A percentile compares a stretch with the other conserved stretches of the same genome.
phyloP scores from a whole-genome alignment of 2,797 vertebrate species.

The Champsocephalus gunnari region DNA sequence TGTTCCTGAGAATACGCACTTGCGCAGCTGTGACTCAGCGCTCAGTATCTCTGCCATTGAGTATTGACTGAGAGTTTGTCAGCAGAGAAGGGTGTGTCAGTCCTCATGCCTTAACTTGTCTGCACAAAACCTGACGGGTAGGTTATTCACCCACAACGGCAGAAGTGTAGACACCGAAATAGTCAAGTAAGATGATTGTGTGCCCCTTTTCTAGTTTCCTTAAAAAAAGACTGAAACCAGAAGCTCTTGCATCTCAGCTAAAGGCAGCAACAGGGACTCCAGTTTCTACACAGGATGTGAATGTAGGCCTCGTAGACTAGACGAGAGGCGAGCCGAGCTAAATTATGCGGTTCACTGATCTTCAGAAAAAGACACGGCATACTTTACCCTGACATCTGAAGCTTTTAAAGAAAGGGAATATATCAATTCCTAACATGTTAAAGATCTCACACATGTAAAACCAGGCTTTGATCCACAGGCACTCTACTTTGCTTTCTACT shows the following conservation, averaged over 20 bases:
- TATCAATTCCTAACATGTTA: constrained; percentile 5
- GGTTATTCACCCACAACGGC: constrained; percentile 28
- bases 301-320: constrained; percentile 23
- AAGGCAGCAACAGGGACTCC: constrained; percentile 6
- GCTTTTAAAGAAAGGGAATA: neutral
- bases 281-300: constrained; percentile 21
- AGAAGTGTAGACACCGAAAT: constrained; percentile 9
- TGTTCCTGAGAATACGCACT: constrained; percentile 27
- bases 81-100: constrained; percentile 60
- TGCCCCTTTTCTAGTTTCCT: constrained; percentile 29
- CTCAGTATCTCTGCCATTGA: constrained; percentile 21
- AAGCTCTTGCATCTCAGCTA: neutral
- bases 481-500: constrained; percentile 9
- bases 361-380: neutral
- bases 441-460: neutral
- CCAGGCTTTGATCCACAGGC: constrained; percentile 18
- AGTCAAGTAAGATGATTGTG: constrained; percentile 20
- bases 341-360: neutral
- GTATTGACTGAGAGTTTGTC: constrained; percentile 59
- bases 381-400: neutral
- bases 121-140: constrained; percentile 33
- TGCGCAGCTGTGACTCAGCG: constrained; percentile 58
- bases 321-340: constrained; percentile 8
- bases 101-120: constrained; percentile 64
- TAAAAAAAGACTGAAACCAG: constrained; percentile 21